These are phyloP conservation scores for Epiblema foenella DNA, from an alignment of 2,888 invertebrate genomes.

Conservation along the genomic window DNA sequence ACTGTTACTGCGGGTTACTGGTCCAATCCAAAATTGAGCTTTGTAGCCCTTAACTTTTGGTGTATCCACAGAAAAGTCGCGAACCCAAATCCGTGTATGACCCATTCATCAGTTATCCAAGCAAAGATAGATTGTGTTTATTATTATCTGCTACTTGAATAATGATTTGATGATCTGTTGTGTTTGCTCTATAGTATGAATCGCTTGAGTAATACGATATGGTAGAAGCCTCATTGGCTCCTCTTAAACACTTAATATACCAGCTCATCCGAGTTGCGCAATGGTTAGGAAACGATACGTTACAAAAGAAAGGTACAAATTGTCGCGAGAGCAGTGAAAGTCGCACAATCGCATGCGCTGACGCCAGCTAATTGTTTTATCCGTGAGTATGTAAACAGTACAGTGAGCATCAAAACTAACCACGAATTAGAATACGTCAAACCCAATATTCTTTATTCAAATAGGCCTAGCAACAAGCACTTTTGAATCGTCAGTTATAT, in stretches of 20 bases:
- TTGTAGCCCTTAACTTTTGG: too few relatives aligned
- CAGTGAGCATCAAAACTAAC: too few relatives aligned
- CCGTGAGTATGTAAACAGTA: constrained; percentile 32
- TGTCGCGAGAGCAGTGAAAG: constrained; percentile 44
- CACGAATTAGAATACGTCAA: too few relatives aligned
- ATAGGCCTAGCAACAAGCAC: too few relatives aligned
- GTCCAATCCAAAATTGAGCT: too few relatives aligned
- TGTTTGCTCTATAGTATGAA: too few relatives aligned
- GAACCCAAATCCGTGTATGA: too few relatives aligned
- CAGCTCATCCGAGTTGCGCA: constrained; percentile 8
- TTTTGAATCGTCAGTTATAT: too few relatives aligned
- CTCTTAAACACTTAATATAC: constrained; percentile 2
- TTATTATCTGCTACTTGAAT: background rate
- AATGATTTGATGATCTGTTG: too few relatives aligned
- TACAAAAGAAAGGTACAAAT: constrained; percentile 43
- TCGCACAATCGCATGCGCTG: constrained; percentile 16
- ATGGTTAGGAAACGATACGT: constrained; percentile 31
- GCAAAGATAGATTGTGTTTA: background rate
- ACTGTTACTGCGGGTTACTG: too few relatives aligned
- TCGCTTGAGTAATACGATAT: constrained; percentile 1
- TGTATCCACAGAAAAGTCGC: too few relatives aligned
- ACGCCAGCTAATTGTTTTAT: constrained; percentile 23
- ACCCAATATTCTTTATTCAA: too few relatives aligned
- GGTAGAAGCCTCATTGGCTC: background rate
- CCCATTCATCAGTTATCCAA: background rate